Conservation (phyloP, 2,113 vertebrate species). For the Sardina pilchardus region DNA sequence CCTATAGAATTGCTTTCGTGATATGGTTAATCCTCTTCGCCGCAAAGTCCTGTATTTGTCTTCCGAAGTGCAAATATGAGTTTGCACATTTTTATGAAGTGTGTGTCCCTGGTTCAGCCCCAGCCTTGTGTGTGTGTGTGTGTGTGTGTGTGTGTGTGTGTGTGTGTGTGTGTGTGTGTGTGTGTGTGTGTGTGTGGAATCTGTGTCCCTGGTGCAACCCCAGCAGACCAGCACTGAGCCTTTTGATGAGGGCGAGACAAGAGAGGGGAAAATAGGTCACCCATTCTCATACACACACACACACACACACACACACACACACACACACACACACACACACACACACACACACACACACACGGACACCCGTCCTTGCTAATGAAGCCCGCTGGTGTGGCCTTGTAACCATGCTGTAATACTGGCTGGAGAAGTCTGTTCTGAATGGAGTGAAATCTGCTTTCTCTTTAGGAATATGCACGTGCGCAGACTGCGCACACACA, state of each 20-base stretch:
- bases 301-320: too few species aligned
- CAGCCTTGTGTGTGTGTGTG: neutral
- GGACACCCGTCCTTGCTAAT: neutral
- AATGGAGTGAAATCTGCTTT: neutral
- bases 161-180: too few species aligned
- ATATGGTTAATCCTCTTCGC: neutral
- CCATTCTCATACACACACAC: neutral
- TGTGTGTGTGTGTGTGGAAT: too few species aligned
- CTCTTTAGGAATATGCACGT: neutral
- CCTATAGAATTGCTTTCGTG: neutral
- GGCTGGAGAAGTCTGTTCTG: neutral
- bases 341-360: too few species aligned
- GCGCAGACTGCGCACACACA: too few species aligned
- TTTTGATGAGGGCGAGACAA: neutral
- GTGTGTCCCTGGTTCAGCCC: neutral
- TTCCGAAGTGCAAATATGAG: neutral
- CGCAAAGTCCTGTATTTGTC: too few species aligned
- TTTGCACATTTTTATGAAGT: neutral
- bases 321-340: too few species aligned
- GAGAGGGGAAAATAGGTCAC: neutral
- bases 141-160: too few species aligned
- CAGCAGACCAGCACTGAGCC: neutral
- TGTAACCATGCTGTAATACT: conserved; percentile 12
- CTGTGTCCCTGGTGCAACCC: neutral
- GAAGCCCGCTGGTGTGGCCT: neutral